Evolutionary conservation across 1,140 invertebrate species (phyloP).

Genomic region (Magallana ariakensis): DNA sequence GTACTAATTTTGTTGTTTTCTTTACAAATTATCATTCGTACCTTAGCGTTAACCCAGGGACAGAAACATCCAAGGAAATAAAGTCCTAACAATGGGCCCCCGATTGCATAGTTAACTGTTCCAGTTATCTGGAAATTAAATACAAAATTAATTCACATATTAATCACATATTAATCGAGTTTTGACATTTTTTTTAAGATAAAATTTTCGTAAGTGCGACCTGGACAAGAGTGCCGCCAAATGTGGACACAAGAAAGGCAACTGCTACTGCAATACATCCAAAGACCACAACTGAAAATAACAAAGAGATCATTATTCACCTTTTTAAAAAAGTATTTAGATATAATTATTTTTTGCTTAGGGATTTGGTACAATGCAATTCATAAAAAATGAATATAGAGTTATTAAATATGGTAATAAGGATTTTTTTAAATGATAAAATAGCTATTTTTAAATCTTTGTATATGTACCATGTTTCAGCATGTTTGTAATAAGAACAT

Average conservation of each 20-base stretch:
- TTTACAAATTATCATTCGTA: constrained; percentile 25
- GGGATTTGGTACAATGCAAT: too few relatives aligned
- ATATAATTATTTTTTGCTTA: too few relatives aligned
- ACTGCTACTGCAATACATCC: constrained; percentile 86
- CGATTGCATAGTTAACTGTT: constrained; percentile 72
- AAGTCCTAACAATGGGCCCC: constrained; percentile 75
- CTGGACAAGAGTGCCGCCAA: constrained; percentile 85
- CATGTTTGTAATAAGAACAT: too few relatives aligned
- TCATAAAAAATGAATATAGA: neutral
- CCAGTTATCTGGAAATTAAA: constrained; percentile 58
- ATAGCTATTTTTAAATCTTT: too few relatives aligned
- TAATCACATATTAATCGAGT: too few relatives aligned
- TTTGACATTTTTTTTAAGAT: neutral
- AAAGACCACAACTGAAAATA: constrained; percentile 82
- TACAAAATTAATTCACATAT: too few relatives aligned
- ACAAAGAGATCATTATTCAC: too few relatives aligned
- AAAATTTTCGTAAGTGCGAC: constrained; percentile 51
- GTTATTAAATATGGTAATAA: too few relatives aligned
- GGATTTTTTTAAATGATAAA: too few relatives aligned
- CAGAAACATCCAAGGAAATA: constrained; percentile 77
- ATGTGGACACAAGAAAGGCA: constrained; percentile 86
- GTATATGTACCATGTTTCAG: too few relatives aligned
- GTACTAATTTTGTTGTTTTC: neutral
- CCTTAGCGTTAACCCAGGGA: constrained; percentile 76
- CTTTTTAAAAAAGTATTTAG: too few relatives aligned